Conservation (phyloP, 2,113 vertebrate genomes). For the Rutilus rutilus region DNA sequence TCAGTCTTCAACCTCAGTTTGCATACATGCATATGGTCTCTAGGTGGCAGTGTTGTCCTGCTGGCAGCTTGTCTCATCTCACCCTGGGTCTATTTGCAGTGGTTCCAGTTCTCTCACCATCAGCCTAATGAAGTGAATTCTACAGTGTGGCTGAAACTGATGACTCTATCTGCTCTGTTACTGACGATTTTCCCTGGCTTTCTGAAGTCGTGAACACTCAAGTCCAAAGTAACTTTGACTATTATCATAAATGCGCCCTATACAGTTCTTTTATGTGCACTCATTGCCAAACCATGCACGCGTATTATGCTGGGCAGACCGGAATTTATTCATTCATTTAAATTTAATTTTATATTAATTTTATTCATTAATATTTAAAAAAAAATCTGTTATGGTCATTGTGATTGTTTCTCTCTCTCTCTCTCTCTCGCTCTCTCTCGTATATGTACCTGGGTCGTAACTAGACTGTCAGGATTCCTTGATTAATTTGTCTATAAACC, state of each 20-base stretch:
- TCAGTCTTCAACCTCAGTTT: neutral
- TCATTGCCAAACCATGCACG: neutral
- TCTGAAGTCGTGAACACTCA: slow-evolving; percentile 55
- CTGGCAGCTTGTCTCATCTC: slow-evolving; percentile 50
- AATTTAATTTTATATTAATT: no score
- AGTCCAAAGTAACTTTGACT: neutral
- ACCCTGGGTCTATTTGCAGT: neutral
- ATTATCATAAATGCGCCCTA: neutral
- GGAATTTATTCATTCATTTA: no score
- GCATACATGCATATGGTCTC: slow-evolving; percentile 50
- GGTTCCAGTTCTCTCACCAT: slow-evolving; percentile 79
- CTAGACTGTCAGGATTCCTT: no score
- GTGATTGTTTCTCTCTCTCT: no score
- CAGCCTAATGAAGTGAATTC: slow-evolving; percentile 90
- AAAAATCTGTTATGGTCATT: no score
- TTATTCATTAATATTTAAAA: no score
- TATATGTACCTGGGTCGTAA: no score
- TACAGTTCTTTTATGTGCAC: neutral
- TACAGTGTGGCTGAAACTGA: slow-evolving; percentile 90
- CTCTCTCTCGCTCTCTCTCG: no score
- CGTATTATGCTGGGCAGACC: no score
- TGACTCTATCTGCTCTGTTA: slow-evolving; percentile 78
- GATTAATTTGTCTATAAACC: no score
- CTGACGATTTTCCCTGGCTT: slow-evolving; percentile 72
- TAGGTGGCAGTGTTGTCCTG: slow-evolving; percentile 77